Percentiles rank a stretch among this genome's conserved stretches.
Conservation (phyloP, 2,888 invertebrate genomes). For the Chironomus tentans region DNA sequence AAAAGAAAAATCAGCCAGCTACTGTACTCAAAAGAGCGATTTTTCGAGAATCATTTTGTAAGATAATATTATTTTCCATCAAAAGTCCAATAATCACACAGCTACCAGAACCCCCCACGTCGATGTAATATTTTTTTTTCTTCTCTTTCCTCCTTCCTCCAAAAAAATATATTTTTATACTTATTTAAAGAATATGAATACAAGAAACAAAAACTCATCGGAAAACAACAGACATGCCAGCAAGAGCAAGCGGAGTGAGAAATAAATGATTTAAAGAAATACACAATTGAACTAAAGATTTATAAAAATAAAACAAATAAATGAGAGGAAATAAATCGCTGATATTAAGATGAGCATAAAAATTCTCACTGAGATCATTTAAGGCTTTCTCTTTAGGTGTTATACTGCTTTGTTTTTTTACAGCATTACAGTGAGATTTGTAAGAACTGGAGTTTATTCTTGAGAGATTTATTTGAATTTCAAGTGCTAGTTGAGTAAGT, state of each 20-base stretch:
- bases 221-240: too few species aligned
- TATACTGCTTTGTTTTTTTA: too few species aligned
- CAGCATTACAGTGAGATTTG: too few species aligned
- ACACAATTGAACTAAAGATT: background rate
- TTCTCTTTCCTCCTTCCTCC: background rate
- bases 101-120: constrained; percentile 16
- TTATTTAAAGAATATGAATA: background rate
- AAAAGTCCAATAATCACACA: constrained; percentile 4
- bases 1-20: constrained; percentile 8
- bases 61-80: constrained; percentile 22
- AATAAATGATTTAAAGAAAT: background rate
- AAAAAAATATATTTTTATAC: background rate
- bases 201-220: background rate
- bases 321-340: background rate
- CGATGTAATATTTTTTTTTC: background rate
- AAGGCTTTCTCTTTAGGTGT: too few species aligned
- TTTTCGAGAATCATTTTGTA: constrained; percentile 8
- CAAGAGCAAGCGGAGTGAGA: too few species aligned
- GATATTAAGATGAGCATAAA: background rate
- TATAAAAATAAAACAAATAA: background rate
- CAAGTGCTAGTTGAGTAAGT: too few species aligned
- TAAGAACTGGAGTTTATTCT: too few species aligned
- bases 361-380: background rate
- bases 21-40: constrained; percentile 15
- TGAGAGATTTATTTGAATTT: too few species aligned